Evolutionary conservation across 2,113 vertebrate species (phyloP).

Genomic region (Parotia lawesii): DNA sequence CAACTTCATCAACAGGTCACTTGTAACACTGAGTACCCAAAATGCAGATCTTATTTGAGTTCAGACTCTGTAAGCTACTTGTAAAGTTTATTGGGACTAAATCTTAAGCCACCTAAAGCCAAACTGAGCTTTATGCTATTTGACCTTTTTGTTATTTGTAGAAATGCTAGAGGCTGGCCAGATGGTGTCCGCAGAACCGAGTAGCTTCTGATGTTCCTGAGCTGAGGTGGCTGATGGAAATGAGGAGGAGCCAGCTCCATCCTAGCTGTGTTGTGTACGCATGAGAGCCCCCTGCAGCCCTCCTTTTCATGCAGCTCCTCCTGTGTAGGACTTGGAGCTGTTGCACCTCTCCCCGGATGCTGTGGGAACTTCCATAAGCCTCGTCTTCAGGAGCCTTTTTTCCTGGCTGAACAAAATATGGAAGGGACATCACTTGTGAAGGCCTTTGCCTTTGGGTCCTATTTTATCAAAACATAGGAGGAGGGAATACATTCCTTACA

Average conservation of each 20-base stretch:
- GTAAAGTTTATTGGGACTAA: background rate
- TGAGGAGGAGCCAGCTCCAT: background rate
- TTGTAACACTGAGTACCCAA: background rate
- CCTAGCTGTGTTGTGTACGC: background rate
- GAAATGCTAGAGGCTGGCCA: background rate
- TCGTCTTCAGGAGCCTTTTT: background rate
- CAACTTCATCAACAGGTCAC: background rate
- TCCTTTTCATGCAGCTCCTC: background rate
- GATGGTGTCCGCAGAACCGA: fast-evolving
- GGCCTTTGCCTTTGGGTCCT: background rate
- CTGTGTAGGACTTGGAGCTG: background rate
- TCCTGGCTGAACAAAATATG: background rate
- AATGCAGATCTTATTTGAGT: background rate
- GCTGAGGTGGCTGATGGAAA: background rate
- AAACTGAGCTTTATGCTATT: background rate
- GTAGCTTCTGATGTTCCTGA: background rate
- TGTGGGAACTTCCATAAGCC: background rate
- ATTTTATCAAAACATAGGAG: background rate
- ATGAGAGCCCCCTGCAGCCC: fast-evolving
- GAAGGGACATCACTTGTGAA: background rate
- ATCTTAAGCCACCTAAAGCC: background rate
- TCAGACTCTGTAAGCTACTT: background rate
- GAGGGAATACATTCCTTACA: background rate
- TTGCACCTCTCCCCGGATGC: background rate
- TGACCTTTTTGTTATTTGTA: background rate